Percentiles rank a stretch among this genome's conserved stretches.
Evolutionary conservation across 1,140 invertebrate species (phyloP).

Genomic region (Gonioctena quinquepunctata): DNA sequence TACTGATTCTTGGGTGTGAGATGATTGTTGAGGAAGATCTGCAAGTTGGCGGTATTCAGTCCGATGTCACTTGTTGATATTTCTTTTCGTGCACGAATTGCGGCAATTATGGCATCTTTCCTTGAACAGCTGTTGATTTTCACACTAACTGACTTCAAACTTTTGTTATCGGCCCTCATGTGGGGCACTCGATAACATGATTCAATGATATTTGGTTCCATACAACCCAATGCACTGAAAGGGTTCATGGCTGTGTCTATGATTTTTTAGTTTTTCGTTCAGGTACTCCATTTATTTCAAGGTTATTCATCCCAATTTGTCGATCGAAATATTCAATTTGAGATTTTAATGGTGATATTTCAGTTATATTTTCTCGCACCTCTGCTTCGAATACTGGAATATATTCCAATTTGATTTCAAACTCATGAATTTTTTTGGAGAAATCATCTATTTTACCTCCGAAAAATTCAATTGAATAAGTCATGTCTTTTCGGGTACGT

Average conservation of each 20-base stretch:
- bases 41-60: not conserved
- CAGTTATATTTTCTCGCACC: not conserved
- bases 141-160: not conserved
- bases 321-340: not conserved
- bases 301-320: not conserved
- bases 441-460: constrained; percentile 2
- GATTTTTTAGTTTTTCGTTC: not conserved
- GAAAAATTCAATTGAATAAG: not conserved
- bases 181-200: not conserved
- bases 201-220: not conserved
- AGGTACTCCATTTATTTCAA: not conserved
- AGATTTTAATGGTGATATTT: not conserved
- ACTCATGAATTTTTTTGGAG: not conserved
- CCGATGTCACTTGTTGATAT: not conserved
- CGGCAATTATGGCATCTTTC: not conserved
- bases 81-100: not conserved
- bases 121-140: not conserved
- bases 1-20: not conserved
- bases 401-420: not conserved
- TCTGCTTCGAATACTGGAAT: not conserved
- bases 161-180: not conserved
- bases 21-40: not conserved
- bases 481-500: not conserved
- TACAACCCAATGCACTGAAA: not conserved
- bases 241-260: not conserved